A percentile compares a stretch with the other conserved stretches of the same genome.
These are phyloP conservation scores for Drosophila neocordata DNA, from an alignment of 1,140 invertebrate species.

Conservation along the genomic window DNA sequence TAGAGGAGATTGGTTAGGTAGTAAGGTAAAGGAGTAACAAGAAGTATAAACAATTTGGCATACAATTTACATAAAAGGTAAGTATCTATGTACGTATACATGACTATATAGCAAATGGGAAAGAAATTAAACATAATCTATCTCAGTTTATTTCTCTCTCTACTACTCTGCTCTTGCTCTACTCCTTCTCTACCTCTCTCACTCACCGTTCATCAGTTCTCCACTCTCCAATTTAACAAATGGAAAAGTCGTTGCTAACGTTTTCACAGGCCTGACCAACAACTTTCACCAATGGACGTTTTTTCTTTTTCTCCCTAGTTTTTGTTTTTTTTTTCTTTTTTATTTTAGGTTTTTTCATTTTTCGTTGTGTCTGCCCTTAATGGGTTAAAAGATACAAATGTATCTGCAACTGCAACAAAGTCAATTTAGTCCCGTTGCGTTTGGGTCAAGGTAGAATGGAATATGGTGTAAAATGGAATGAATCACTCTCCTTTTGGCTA, in stretches of 20 bases:
- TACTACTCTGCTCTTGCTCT: not conserved
- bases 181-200: conserved; percentile 12
- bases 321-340: not conserved
- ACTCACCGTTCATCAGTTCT: conserved; percentile 11
- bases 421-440: conserved; percentile 11
- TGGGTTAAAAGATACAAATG: conserved; percentile 36
- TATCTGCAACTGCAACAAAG: conserved; percentile 23
- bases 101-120: conserved; percentile 17
- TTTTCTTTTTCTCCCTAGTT: conserved; percentile 22
- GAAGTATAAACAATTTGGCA: conserved; percentile 42
- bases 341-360: not conserved
- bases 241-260: conserved; percentile 16
- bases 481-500: conserved; percentile 29
- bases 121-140: conserved; percentile 49
- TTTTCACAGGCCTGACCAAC: conserved; percentile 50
- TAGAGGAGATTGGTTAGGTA: too few species aligned
- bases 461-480: conserved; percentile 10
- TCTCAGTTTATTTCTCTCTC: not conserved
- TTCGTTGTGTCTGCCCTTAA: conserved; percentile 36
- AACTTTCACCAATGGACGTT: conserved; percentile 39
- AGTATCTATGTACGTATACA: too few species aligned
- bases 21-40: not conserved
- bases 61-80: conserved; percentile 37
- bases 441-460: conserved; percentile 13
- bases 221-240: conserved; percentile 15